Percentiles rank a stretch among this genome's conserved stretches.
These are phyloP conservation scores for Crotalus horridus DNA, from an alignment of 2,113 vertebrate species.

Conservation along the genomic window DNA sequence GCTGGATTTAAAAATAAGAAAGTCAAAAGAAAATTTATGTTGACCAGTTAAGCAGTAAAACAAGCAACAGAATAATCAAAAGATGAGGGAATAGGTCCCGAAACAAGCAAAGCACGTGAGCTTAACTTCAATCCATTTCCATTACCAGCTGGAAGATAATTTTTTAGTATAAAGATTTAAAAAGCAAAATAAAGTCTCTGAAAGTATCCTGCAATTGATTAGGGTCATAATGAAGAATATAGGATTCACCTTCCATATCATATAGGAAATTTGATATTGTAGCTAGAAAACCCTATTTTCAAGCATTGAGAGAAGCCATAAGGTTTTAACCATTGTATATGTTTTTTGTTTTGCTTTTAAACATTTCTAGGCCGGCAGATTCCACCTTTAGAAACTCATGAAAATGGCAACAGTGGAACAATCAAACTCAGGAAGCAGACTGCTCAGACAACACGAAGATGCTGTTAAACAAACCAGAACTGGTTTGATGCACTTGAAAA, in stretches of 20 bases:
- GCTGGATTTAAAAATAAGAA: background rate
- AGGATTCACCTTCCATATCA: background rate
- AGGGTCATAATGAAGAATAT: background rate
- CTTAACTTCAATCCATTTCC: background rate
- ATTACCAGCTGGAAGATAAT: background rate
- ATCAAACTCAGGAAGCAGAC: constrained; percentile 82
- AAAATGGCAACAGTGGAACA: constrained; percentile 82
- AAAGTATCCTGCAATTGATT: background rate
- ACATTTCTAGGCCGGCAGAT: constrained; percentile 86
- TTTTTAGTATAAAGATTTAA: background rate
- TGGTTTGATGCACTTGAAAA: constrained; percentile 51
- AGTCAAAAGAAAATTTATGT: background rate
- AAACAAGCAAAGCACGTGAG: background rate
- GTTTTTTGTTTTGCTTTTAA: background rate
- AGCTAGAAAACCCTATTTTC: background rate
- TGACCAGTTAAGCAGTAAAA: background rate
- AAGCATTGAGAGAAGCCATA: background rate
- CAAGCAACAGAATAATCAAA: background rate
- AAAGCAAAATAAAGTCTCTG: background rate
- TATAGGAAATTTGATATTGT: background rate
- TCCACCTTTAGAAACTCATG: constrained; percentile 86
- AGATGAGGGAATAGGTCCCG: background rate
- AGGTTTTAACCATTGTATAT: background rate
- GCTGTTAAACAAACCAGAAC: constrained; percentile 78
- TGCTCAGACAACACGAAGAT: constrained; percentile 71